Base-by-base conservation (phyloP, 2,888 invertebrate species). In the Agonopterix subpropinquella region DNA sequence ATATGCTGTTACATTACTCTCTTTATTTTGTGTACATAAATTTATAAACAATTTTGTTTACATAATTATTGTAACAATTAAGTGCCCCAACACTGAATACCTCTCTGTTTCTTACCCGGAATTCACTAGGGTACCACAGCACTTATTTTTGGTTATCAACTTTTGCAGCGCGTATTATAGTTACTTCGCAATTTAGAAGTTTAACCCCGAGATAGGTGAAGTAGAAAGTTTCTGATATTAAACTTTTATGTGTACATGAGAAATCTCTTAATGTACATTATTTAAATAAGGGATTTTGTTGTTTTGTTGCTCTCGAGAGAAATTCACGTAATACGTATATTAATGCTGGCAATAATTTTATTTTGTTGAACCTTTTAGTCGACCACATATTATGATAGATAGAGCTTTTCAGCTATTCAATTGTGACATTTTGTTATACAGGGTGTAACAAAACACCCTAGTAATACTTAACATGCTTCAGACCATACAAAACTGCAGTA, bases 61-160 rank as follows among this genome's bases (percentile, higher is more conserved):
- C 1, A 7, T n/a, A 2, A n/a, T 39, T 39, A 39, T 3, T n/a
- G 39, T n/a, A 39, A 39, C 10, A n/a, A 11, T n/a, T n/a, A n/a
- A n/a, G 3, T 11, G 11, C 13, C 36, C 45, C 8, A 4, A 9
- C 10, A 39, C 49, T 35, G 8, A 47, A 1, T 44, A 37, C 52
- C 10, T 8, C 49, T 44, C 52, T 49, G 47, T 2, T 8, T 1
- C 28, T 4, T 11, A 41, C 51, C 47, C 44, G n/a, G 28, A 3
- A 47, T 43, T 13, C 47, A 39, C 52, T 3, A 2, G 49, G 41
- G 52, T 36, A 28, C n/a, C 11, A 28, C 44, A 49, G 47, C 49
- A 49, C 52, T 52, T 52, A 52, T 52, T 52, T 50, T 52, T 47
- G 47, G 49, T 49, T 52, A 52, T 52, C 52, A 52, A 52, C 44